These are phyloP conservation scores for Sapayoa aenigma DNA, from an alignment of 2,113 vertebrate genomes.

Conservation along the genomic window DNA sequence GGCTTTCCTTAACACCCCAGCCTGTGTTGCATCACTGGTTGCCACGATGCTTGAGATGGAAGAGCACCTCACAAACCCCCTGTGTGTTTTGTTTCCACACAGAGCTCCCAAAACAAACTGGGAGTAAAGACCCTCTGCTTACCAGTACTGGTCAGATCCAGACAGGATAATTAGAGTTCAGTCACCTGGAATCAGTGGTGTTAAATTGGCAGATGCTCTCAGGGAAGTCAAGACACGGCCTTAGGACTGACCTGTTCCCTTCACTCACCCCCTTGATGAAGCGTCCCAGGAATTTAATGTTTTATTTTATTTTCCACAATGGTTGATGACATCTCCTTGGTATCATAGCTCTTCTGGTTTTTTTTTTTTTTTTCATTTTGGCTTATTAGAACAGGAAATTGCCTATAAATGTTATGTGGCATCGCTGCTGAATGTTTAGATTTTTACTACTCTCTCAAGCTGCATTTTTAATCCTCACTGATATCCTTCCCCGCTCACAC, in stretches of 20 bases:
- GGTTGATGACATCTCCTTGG: background rate
- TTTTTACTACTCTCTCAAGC: background rate
- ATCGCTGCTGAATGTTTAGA: background rate
- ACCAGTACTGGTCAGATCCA: background rate
- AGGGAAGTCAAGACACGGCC: background rate
- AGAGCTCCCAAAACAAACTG: background rate
- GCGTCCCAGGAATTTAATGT: background rate
- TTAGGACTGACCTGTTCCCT: background rate
- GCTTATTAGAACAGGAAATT: constrained; percentile 22
- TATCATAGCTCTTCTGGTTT: background rate
- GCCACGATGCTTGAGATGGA: background rate
- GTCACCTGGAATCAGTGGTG: background rate
- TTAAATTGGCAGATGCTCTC: background rate
- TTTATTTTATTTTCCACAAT: background rate
- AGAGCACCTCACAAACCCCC: background rate
- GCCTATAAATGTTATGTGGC: background rate
- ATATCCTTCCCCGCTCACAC: fast-evolving
- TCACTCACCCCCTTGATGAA: background rate
- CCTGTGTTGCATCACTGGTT: background rate
- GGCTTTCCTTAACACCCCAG: background rate
- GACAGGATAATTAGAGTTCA: background rate
- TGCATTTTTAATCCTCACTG: background rate
- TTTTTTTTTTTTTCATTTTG: background rate
- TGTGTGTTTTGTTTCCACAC: background rate
- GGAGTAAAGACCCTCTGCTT: background rate